These are phyloP conservation scores for Pseudorasbora parva DNA, from an alignment of 2,113 vertebrate species.

Conservation along the genomic window DNA sequence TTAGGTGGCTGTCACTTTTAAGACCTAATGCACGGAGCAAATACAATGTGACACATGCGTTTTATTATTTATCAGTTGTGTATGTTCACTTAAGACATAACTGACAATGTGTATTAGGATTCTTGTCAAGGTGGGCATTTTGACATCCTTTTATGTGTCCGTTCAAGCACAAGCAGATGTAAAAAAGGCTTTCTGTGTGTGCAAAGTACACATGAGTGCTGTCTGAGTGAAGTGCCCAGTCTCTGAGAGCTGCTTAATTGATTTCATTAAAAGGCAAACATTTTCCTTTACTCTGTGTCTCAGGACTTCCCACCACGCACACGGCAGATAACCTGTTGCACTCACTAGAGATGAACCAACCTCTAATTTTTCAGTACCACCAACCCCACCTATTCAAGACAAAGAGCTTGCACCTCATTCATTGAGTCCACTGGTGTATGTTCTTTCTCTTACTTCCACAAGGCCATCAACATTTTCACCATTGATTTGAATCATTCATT, in stretches of 20 bases:
- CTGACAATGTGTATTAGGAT: too few relatives aligned
- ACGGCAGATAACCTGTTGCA: neutral
- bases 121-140: too few relatives aligned
- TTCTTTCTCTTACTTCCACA: neutral
- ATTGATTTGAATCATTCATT: neutral
- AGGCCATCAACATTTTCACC: neutral
- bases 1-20: too few relatives aligned
- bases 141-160: too few relatives aligned
- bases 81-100: too few relatives aligned
- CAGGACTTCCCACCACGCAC: neutral
- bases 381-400: neutral
- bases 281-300: neutral
- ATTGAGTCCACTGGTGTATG: neutral
- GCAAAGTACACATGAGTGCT: too few relatives aligned
- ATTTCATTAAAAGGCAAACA: neutral
- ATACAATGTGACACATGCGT: too few relatives aligned
- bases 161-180: too few relatives aligned
- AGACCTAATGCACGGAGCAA: too few relatives aligned
- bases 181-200: too few relatives aligned
- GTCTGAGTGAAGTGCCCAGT: neutral
- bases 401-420: neutral
- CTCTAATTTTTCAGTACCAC: neutral
- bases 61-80: too few relatives aligned
- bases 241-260: neutral
- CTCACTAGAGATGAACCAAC: neutral